Evolutionary conservation across 2,113 vertebrate species (phyloP).

Genomic region (Pogonocichla stellata): DNA sequence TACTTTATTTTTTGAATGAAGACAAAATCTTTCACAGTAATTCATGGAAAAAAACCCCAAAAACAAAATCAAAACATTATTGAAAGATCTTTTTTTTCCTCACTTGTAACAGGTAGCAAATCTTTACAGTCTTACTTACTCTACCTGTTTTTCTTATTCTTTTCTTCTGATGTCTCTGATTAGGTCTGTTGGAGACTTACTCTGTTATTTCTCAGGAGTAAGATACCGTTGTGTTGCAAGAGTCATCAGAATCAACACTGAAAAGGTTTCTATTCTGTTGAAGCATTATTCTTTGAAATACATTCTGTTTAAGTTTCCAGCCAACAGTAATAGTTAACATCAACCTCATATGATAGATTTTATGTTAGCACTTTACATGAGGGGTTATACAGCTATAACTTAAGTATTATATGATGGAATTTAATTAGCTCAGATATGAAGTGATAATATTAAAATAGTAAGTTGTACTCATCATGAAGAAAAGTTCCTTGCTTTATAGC

Average conservation of each 20-base stretch:
- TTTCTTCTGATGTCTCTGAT: neutral
- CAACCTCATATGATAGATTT: neutral
- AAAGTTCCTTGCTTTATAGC: neutral
- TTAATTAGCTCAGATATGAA: constrained; percentile 23
- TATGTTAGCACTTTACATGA: neutral
- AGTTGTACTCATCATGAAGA: neutral
- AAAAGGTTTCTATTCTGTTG: neutral
- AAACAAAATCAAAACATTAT: neutral
- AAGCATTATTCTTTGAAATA: neutral
- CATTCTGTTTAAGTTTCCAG: neutral
- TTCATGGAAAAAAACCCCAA: neutral
- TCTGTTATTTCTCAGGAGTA: neutral
- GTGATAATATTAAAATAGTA: constrained; percentile 15
- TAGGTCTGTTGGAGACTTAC: neutral
- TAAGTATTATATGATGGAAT: neutral
- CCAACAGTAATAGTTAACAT: neutral
- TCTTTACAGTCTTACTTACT: neutral
- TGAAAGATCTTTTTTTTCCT: neutral
- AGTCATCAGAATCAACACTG: neutral
- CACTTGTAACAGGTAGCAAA: neutral
- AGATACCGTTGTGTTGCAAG: neutral
- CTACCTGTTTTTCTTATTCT: neutral
- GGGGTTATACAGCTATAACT: neutral
- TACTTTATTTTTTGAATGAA: neutral
- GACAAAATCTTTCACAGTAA: neutral